These are phyloP conservation scores for Epinephelus malabaricus DNA, from an alignment of 2,797 vertebrate species.

Conservation along the genomic window DNA sequence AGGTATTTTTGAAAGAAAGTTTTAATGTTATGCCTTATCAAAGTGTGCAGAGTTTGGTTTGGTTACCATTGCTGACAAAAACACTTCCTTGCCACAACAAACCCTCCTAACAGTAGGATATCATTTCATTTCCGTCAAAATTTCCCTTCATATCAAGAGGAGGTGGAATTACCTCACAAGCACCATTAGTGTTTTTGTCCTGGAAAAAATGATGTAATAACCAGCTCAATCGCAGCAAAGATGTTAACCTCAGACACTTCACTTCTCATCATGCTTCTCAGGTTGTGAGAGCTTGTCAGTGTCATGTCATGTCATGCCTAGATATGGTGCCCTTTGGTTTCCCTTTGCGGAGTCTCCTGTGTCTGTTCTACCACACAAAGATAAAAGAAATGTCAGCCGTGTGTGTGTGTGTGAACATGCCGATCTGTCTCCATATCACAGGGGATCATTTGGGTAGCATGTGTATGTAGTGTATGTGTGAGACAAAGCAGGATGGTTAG, in stretches of 20 bases:
- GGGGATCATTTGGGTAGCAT: not conserved
- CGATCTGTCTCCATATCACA: constrained; percentile 23
- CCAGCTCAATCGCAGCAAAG: constrained; percentile 4
- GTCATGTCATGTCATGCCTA: constrained; percentile 61
- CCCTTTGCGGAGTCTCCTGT: constrained; percentile 6
- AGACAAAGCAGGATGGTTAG: constrained; percentile 1
- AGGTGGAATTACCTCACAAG: not conserved
- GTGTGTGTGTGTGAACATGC: constrained; percentile 19
- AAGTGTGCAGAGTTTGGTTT: not conserved
- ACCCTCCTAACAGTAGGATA: constrained; percentile 4
- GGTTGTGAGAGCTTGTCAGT: constrained; percentile 45
- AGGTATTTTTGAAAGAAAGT: not conserved
- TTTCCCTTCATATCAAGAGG: constrained; percentile 11
- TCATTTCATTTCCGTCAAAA: constrained; percentile 26
- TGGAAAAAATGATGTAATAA: not conserved
- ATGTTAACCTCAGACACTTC: constrained; percentile 7
- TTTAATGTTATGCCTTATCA: not conserved
- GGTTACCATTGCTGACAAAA: constrained; percentile 16
- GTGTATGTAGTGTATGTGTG: not conserved
- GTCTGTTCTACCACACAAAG: constrained; percentile 16
- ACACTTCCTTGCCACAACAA: constrained; percentile 48
- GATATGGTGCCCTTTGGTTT: constrained; percentile 60
- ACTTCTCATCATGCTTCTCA: constrained; percentile 29
- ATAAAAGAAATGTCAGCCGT: constrained; percentile 33
- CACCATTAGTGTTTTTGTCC: not conserved